phyloP scores from a whole-genome alignment of 2,888 invertebrate genomes.

The Limnephilus rhombicus region DNA sequence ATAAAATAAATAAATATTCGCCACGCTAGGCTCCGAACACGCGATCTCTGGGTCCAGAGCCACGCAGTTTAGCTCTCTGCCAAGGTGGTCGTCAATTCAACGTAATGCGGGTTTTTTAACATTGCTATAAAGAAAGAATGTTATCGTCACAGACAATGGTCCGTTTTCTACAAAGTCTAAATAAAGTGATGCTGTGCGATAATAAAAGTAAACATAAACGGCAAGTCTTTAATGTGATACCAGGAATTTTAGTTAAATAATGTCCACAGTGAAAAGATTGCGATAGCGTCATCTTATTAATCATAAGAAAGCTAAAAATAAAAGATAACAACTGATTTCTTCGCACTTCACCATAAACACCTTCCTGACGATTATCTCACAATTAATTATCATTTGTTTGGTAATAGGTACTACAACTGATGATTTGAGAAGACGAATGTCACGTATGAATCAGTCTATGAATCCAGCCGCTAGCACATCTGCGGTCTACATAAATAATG shows the following conservation, averaged over 20 bases:
- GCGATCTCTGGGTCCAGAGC: neutral
- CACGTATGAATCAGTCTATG: neutral
- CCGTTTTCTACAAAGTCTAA: neutral
- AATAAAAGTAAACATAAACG: neutral
- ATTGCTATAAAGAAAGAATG: neutral
- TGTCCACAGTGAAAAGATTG: neutral
- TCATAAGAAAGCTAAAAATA: neutral
- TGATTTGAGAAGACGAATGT: neutral
- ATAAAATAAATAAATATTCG: too few relatives aligned
- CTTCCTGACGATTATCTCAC: neutral
- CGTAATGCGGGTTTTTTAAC: neutral
- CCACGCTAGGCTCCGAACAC: neutral
- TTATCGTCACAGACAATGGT: neutral
- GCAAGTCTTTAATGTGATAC: neutral
- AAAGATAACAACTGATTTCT: neutral
- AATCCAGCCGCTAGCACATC: neutral
- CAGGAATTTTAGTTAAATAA: neutral
- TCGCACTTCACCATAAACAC: neutral
- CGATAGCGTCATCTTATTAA: neutral
- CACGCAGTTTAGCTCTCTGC: neutral
- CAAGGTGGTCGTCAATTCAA: neutral
- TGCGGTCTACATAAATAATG: neutral
- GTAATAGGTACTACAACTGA: neutral
- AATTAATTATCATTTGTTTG: neutral
- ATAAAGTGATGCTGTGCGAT: neutral